Conservation (phyloP, 2,113 vertebrate genomes). For the Spilogale gracilis region DNA sequence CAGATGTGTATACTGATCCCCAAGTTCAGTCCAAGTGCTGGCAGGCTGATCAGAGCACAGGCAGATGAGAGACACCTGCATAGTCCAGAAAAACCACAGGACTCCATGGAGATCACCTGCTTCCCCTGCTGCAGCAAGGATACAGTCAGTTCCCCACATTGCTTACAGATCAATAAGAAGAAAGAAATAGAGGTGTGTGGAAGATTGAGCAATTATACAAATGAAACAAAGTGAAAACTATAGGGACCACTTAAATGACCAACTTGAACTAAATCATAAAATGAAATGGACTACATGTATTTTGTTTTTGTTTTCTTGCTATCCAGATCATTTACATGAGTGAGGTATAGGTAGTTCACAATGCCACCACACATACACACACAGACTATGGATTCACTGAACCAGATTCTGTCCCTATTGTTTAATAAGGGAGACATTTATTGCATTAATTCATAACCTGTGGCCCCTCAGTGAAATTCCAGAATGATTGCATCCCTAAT, state of each 20-base stretch:
- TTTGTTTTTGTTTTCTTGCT: constrained; percentile 25
- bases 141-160: not conserved
- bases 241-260: not conserved
- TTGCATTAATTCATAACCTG: not conserved
- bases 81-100: not conserved
- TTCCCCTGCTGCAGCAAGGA: not conserved
- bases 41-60: not conserved
- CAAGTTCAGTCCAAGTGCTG: no score
- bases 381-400: not conserved
- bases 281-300: not conserved
- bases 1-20: not conserved
- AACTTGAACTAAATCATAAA: not conserved
- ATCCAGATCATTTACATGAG: not conserved
- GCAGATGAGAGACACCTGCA: not conserved
- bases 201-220: not conserved
- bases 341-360: not conserved
- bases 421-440: not conserved
- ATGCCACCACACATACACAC: not conserved
- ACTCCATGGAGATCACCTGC: not conserved
- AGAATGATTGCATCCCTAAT: not conserved
- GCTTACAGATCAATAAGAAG: not conserved
- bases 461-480: not conserved
- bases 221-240: constrained; percentile 13
- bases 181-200: not conserved
- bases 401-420: not conserved